These are phyloP conservation scores for Novumbra hubbsi DNA, from an alignment of 2,797 vertebrate species.

Conservation along the genomic window DNA sequence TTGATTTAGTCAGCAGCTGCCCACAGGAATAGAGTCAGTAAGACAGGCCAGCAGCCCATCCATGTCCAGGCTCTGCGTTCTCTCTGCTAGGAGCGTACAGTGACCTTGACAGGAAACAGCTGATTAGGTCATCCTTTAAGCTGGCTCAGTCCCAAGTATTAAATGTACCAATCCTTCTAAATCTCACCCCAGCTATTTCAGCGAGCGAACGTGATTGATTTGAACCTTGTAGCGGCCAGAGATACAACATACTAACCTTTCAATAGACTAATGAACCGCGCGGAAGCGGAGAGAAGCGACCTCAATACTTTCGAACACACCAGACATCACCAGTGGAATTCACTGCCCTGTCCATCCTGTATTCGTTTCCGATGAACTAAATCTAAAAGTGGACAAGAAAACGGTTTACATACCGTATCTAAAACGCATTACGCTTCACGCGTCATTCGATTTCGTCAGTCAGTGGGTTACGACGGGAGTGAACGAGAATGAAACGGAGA, in stretches of 20 bases:
- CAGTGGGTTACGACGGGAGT: background rate
- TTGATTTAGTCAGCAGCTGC: conserved; percentile 50
- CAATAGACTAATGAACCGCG: conserved; percentile 52
- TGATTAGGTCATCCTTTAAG: conserved; percentile 71
- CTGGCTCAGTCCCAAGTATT: conserved; percentile 61
- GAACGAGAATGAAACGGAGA: background rate
- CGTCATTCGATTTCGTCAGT: no score
- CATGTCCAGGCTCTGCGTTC: conserved; percentile 1
- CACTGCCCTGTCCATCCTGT: no score
- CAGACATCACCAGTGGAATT: no score
- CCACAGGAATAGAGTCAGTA: conserved; percentile 33
- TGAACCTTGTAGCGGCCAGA: conserved; percentile 50
- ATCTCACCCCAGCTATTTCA: conserved; percentile 58
- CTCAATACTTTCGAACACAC: background rate
- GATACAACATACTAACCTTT: conserved; percentile 43
- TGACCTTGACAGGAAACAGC: conserved; percentile 64
- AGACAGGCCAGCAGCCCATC: conserved; percentile 15
- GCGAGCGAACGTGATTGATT: conserved; percentile 62
- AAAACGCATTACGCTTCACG: no score
- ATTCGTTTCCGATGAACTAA: background rate
- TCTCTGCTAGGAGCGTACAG: conserved; percentile 42
- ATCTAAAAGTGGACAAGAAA: background rate
- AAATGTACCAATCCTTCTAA: conserved; percentile 60
- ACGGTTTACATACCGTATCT: background rate
- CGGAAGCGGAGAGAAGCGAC: conserved; percentile 13